Evolutionary conservation across 2,888 invertebrate genomes (phyloP).

Genomic region (Heterodera filipjevi): DNA sequence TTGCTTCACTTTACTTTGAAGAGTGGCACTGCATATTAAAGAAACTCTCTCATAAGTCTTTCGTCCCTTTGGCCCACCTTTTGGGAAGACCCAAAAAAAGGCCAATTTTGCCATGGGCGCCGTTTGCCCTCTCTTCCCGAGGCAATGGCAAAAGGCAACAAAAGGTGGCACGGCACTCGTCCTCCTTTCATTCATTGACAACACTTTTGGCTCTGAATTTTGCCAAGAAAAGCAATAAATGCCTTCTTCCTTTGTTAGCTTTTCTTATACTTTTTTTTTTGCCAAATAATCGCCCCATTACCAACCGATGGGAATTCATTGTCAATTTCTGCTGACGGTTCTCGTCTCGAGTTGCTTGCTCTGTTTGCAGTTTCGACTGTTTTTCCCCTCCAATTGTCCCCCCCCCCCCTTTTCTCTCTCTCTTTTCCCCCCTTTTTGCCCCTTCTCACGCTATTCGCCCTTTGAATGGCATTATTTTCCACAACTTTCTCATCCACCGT

Average conservation of each 20-base stretch:
- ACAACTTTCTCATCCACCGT: no score
- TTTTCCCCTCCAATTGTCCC: not conserved
- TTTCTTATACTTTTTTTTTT: not conserved
- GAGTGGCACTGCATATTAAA: not conserved
- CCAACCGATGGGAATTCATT: no score
- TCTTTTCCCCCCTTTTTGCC: not conserved
- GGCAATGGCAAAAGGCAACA: slow-evolving; percentile 1
- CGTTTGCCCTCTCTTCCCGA: not conserved
- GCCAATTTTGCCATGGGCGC: not conserved
- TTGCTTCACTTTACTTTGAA: not conserved
- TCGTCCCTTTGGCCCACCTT: not conserved
- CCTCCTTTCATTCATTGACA: not conserved
- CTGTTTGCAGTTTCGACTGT: not conserved
- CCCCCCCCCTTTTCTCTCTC: no score
- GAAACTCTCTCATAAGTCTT: not conserved
- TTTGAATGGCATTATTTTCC: no score
- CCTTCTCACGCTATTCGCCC: not conserved
- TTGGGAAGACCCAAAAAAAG: not conserved
- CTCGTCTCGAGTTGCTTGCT: not conserved
- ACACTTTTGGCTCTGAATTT: not conserved
- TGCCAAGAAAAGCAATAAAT: not conserved
- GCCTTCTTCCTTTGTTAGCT: not conserved
- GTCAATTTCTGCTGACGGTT: no score
- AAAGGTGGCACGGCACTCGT: not conserved
- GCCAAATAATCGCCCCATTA: no score